Conservation (phyloP, 2,797 vertebrate species). For the Gouania willdenowi region DNA sequence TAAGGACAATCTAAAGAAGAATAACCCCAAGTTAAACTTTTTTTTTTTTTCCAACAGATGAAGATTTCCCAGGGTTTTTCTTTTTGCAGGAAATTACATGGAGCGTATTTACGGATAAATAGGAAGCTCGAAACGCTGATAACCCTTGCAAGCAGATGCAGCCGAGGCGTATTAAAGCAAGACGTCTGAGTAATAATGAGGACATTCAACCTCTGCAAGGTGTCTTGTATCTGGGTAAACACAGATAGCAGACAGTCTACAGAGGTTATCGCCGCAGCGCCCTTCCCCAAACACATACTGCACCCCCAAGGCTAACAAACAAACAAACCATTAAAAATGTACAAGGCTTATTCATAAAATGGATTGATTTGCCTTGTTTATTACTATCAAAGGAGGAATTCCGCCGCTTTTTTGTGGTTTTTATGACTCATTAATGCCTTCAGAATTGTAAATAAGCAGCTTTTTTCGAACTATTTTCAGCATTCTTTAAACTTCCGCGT, state of each 20-base stretch:
- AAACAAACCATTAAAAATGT: slow-evolving; percentile 77
- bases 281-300: slow-evolving; percentile 63
- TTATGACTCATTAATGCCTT: slow-evolving; percentile 72
- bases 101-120: slow-evolving; percentile 63
- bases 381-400: slow-evolving; percentile 69
- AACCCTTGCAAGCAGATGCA: slow-evolving; percentile 54
- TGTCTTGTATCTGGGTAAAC: slow-evolving; percentile 73
- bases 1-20: no score
- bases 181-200: slow-evolving; percentile 66
- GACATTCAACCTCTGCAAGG: slow-evolving; percentile 64
- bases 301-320: slow-evolving; percentile 72
- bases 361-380: slow-evolving; percentile 74
- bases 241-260: slow-evolving; percentile 69
- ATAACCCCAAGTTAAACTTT: no score
- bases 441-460: slow-evolving; percentile 65
- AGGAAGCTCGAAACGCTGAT: slow-evolving; percentile 67
- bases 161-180: slow-evolving; percentile 61
- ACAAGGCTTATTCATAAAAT: slow-evolving; percentile 75
- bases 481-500: slow-evolving; percentile 1
- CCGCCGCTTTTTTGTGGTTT: slow-evolving; percentile 56
- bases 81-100: slow-evolving; percentile 70
- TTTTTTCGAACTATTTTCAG: slow-evolving; percentile 26
- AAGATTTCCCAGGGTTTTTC: slow-evolving; percentile 53
- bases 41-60: slow-evolving; percentile 55
- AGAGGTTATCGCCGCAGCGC: slow-evolving; percentile 64